Evolutionary conservation across 2,888 invertebrate genomes (phyloP).

Genomic region (Scaeva pyrastri): DNA sequence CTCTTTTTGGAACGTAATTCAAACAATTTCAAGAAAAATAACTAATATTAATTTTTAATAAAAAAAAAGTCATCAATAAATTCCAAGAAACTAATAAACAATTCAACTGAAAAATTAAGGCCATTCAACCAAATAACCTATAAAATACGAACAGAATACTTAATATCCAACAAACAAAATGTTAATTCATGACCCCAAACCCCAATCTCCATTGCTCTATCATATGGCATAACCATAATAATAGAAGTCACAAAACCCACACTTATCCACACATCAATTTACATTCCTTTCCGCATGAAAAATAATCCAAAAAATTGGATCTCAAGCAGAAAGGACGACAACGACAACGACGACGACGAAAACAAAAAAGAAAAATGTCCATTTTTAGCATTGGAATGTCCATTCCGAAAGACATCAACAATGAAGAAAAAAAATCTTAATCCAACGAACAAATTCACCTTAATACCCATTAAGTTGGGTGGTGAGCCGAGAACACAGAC

Average conservation of each 20-base stretch:
- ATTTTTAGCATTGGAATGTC: conserved; percentile 65
- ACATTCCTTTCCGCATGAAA: conserved; percentile 74
- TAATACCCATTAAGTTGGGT: conserved; percentile 72
- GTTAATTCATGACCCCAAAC: conserved; percentile 53
- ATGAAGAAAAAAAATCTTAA: conserved; percentile 56
- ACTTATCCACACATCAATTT: conserved; percentile 71
- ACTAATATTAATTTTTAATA: no score
- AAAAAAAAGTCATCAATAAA: no score
- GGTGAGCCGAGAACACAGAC: conserved; percentile 59
- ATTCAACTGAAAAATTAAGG: not conserved
- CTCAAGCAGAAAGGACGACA: conserved; percentile 42
- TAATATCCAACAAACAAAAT: conserved; percentile 50
- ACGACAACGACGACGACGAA: not conserved
- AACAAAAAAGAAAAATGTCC: conserved; percentile 48
- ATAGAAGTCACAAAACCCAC: conserved; percentile 55
- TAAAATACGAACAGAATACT: conserved; percentile 32
- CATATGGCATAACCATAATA: conserved; percentile 4
- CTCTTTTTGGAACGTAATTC: no score
- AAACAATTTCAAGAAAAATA: no score
- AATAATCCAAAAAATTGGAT: conserved; percentile 60
- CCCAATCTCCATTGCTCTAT: conserved; percentile 3
- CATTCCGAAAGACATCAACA: conserved; percentile 38
- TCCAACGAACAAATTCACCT: conserved; percentile 74
- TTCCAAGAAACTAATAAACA: not conserved
- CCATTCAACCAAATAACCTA: not conserved